These are phyloP conservation scores for Sebastes hubbsi DNA, from an alignment of 2,797 vertebrate genomes.

Conservation along the genomic window DNA sequence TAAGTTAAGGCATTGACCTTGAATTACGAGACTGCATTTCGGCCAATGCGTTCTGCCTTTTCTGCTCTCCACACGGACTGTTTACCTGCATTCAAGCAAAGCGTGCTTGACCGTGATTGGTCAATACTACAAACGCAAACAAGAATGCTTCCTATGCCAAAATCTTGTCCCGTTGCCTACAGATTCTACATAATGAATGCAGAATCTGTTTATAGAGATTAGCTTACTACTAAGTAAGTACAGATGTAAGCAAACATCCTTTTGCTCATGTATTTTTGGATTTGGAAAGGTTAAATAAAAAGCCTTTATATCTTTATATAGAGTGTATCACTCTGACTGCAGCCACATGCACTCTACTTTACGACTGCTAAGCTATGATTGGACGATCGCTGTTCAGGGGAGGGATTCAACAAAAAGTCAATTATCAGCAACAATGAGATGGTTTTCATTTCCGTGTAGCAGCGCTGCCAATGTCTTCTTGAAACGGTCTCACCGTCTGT, in stretches of 20 bases:
- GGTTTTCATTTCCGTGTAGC: not conserved
- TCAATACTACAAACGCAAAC: too few relatives aligned
- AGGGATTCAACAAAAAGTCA: not conserved
- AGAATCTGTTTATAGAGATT: too few relatives aligned
- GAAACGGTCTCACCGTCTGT: not conserved
- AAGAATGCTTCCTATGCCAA: rapidly evolving
- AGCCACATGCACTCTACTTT: not conserved
- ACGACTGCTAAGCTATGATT: not conserved
- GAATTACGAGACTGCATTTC: too few relatives aligned
- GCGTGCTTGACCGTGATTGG: too few relatives aligned
- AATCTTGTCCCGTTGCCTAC: too few relatives aligned
- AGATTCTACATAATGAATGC: too few relatives aligned
- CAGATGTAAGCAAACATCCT: not conserved
- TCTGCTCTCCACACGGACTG: too few relatives aligned
- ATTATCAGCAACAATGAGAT: slow-evolving; percentile 1
- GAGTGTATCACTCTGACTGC: not conserved
- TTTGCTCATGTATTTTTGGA: not conserved
- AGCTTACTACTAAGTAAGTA: too few relatives aligned
- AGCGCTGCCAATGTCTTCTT: not conserved
- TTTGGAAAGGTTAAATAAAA: too few relatives aligned
- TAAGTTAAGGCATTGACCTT: rapidly evolving
- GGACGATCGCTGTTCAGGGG: not conserved
- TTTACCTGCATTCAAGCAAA: too few relatives aligned
- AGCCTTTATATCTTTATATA: not conserved
- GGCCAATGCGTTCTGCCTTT: rapidly evolving